Base-by-base conservation (phyloP, 2,113 vertebrate species). In the Alligator mississippiensis region DNA sequence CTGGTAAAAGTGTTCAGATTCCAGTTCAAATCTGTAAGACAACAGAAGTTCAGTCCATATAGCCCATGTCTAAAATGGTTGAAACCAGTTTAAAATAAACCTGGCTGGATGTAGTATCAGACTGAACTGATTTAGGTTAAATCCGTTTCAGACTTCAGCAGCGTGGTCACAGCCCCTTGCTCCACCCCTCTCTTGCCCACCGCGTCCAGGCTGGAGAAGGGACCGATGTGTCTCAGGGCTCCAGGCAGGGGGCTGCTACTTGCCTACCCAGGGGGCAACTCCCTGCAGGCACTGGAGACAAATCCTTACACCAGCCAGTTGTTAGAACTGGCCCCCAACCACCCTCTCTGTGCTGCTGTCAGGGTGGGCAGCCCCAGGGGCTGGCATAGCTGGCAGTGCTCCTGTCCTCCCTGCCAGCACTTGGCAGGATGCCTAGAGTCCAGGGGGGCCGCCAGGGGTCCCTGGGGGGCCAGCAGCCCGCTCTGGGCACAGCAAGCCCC, bases 391-490 rank as follows among this genome's bases (percentile, higher is more conserved):
- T 47, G 47, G 62, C 16, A 1, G 84, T 9, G 22, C 27, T 90
- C 75, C 64, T 54, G 28, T 24, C 15, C 24, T 13, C 30, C 9
- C 10, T 6, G 10, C 15, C 0, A 18, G 76, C 63, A 4, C 34
- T 63, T 4, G 78, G 30, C 60, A 47, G 79, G 77, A 74, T 0
- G 0, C 21, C 47, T 47, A 9, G 47, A 47, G 47, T 3, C 47
- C 47, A 47, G 47, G 47, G 55, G 61, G 30, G 61, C 80, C 80
- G 59, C 5, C 82, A 19, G 11, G 38, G 2, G 0, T 8, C 54
- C 17, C 80, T 16, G 60, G 13, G 54, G 84, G 76, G 25, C 1
- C 0, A 34, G 3, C 55, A 0, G 1, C 15, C 59, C 17, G 12
- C 78, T 34, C 74, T 16, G 74, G 89, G 80, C 72, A 77, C 9